Base-by-base conservation (phyloP, 2,888 invertebrate species). In the Orchesellides sinensis region DNA sequence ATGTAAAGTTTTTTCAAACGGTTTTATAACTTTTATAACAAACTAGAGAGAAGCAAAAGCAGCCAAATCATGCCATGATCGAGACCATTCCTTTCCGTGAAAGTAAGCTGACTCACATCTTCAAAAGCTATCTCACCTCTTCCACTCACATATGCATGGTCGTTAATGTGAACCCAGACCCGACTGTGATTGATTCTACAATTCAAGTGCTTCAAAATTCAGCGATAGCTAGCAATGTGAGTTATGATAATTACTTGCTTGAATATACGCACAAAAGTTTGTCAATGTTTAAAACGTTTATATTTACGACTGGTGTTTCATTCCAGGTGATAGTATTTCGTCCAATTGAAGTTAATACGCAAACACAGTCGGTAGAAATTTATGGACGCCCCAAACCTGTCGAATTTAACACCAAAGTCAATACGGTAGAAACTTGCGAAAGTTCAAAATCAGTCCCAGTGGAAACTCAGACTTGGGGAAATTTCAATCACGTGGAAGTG, bases 81-180 rank as follows among this genome's bases (percentile, higher is more conserved):
- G 85, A 88, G 59, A 88, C 92, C 5, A 91, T 93, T 2, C 94
- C 94, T 0, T 94, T 92, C 89, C 92, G 98, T 54, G 97, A 98
- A 83, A 97, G 97, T 0, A 98, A 98, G 89, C 90, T 98, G 49
- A 98, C 98, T 0, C 93, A 95, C 65, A 90, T 98, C 1, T 93
- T 96, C 61, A 96, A 97, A 89, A 92, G 93, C 1, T 95, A 95
- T 0, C 91, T 98, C 21, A 92, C 92, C 96, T 96, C 0, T 90
- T 92, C 1, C 92, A 95, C 90, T 90, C 92, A 90, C 21, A 93
- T 95, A 0, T 92, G 92, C 23, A 95, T 98, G 94, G 93, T 98
- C 87, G 95, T 98, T 0, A 83, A 78, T 27, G 78, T 77, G 0
- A 97, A 96, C 70, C 96, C 96, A 0, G 91, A 93, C 4, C 92